Conservation (phyloP, 2,797 vertebrate genomes). For the Epinephelus malabaricus region DNA sequence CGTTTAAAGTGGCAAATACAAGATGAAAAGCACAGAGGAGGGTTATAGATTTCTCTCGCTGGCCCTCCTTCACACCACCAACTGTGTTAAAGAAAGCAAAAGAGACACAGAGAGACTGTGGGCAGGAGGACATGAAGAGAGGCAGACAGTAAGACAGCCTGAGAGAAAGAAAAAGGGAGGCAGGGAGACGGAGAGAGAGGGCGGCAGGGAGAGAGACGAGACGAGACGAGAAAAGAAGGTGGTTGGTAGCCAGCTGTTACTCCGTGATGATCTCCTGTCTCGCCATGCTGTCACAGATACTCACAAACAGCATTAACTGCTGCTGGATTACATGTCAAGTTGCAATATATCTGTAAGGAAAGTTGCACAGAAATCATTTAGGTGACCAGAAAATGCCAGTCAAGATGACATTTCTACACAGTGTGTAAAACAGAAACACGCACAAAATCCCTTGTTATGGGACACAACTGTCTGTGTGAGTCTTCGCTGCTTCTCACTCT, state of each 20-base stretch:
- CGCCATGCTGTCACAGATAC: constrained; percentile 34
- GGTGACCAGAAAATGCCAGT: constrained; percentile 39
- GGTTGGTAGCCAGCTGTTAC: constrained; percentile 61
- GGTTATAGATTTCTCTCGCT: constrained; percentile 43
- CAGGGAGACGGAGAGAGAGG: constrained; percentile 7
- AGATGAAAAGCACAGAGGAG: constrained; percentile 48
- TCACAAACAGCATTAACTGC: constrained; percentile 40
- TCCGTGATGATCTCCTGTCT: constrained; percentile 61
- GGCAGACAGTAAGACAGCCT: constrained; percentile 45
- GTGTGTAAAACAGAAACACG: constrained; percentile 6
- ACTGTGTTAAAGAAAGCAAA: constrained; percentile 58
- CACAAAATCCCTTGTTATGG: neutral
- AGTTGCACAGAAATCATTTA: constrained; percentile 13
- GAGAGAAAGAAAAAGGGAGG: constrained; percentile 22
- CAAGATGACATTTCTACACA: constrained; percentile 11
- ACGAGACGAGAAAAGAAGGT: constrained; percentile 45
- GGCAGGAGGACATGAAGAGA: constrained; percentile 45
- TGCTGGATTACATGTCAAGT: constrained; percentile 20
- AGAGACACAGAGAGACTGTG: constrained; percentile 41
- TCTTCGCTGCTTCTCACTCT: neutral
- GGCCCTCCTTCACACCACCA: constrained; percentile 39
- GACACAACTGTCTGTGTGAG: constrained; percentile 1
- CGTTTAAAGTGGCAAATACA: constrained; percentile 35
- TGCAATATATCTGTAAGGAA: neutral
- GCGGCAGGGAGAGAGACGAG: constrained; percentile 24